Evolutionary conservation across 2,888 invertebrate genomes (phyloP), one percentile per base, ranked within the genome.

Genomic region (Pelosia muscerda): DNA sequence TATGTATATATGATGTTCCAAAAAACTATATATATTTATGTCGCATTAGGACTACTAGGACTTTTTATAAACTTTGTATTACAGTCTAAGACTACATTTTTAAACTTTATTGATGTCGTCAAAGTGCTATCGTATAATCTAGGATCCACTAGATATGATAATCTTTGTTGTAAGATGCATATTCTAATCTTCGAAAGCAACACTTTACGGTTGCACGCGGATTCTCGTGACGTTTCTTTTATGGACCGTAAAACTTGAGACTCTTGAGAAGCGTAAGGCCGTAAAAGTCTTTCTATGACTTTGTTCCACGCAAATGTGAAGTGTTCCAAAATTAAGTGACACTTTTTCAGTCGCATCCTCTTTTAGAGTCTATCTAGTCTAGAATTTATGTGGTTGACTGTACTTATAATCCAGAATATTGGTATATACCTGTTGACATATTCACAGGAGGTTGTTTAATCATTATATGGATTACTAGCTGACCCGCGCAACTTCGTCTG

Each of bases 231-330:
- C 57, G 57, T 65, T 68, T 61, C 61, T 65, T 38, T 68, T 68
- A 57, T 68, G 34, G 60, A 38, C 38, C 68, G 54, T 42, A 42
- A 42, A 19, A 3, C 28, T 3, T 68, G 64, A 67, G 64, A 68
- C n/a, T n/a, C 64, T 42, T 56, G n/a, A 53, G 25, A 65, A 42
- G 56, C 25, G 57, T 53, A 49, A 64, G 42, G 53, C 11, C 60
- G 26, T 68, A 68, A 68, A 63, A 59, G 59, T 60, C 54, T 54
- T 68, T 55, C 54, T 42, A 59, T 63, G 59, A 61, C 61, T 61
- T 68, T 65, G 42, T 61, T 31, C 31, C 34, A 53, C 13, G 58
- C 34, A 55, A 38, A 68, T 28, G 55, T 58, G 34, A 34, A 26
- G 49, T 26, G 42, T 64, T 49, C 9, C 49, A 49, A 49, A 42